Percentiles rank a stretch among this genome's conserved stretches.
Conservation (phyloP, 2,888 invertebrate species). For the Pinctada fucata region DNA sequence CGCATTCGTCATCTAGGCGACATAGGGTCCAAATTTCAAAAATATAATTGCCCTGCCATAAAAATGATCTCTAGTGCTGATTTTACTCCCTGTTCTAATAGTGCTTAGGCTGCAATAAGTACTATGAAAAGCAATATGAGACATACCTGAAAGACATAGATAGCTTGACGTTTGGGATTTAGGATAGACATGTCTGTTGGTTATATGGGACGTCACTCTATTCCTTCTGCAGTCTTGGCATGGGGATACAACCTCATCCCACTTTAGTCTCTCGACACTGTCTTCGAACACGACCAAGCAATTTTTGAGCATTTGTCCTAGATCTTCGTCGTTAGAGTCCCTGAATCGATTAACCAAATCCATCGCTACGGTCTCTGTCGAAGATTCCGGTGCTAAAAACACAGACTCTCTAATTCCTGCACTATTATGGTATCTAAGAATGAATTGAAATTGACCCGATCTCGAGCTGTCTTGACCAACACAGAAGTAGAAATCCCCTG, state of each 20-base stretch:
- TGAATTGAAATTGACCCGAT: too few species aligned
- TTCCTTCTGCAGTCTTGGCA: constrained; percentile 32
- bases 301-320: constrained; percentile 46
- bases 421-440: too few species aligned
- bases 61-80: too few species aligned
- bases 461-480: too few species aligned
- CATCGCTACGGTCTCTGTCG: neutral
- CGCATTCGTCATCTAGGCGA: too few species aligned
- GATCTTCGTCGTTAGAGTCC: constrained; percentile 35
- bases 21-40: too few species aligned
- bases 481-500: too few species aligned
- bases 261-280: constrained; percentile 51
- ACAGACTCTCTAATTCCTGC: too few species aligned
- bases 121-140: neutral
- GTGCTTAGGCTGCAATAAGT: too few species aligned
- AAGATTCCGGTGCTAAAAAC: too few species aligned
- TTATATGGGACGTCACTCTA: constrained; percentile 10
- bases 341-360: neutral
- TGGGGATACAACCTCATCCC: constrained; percentile 47
- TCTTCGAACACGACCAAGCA: constrained; percentile 54
- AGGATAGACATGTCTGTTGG: neutral
- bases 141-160: constrained; percentile 14
- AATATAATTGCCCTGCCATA: too few species aligned
- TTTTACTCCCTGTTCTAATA: too few species aligned
- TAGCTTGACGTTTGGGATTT: neutral